Evolutionary conservation across 2,888 invertebrate genomes (phyloP).

Genomic region (Leucoptera coffeella): DNA sequence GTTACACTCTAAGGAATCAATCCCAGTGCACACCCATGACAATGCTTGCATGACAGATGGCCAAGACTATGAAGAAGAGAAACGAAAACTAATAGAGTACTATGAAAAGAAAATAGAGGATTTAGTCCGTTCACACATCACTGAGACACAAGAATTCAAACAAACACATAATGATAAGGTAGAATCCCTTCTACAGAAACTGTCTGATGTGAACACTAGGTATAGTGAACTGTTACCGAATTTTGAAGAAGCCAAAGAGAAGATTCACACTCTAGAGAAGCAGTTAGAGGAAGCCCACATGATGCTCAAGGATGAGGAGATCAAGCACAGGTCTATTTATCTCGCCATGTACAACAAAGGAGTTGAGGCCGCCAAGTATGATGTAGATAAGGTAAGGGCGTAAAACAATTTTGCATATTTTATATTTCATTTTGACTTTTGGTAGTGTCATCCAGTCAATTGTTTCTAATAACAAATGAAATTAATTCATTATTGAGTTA

Average conservation of each 20-base stretch:
- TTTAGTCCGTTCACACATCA: slow-evolving; percentile 53
- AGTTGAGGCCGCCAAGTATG: slow-evolving; percentile 70
- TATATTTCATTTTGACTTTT: too few species aligned
- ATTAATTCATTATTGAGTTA: too few species aligned
- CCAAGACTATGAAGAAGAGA: slow-evolving; percentile 57
- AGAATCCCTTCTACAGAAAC: slow-evolving; percentile 63
- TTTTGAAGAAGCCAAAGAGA: slow-evolving; percentile 67
- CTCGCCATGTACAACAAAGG: slow-evolving; percentile 80
- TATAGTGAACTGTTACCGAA: slow-evolving; percentile 73
- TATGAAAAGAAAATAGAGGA: slow-evolving; percentile 74
- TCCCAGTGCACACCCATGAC: slow-evolving; percentile 49
- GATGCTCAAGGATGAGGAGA: slow-evolving; percentile 65
- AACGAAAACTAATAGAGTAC: slow-evolving; percentile 60
- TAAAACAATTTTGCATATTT: too few species aligned
- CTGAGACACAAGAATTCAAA: slow-evolving; percentile 69
- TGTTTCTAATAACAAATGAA: too few species aligned
- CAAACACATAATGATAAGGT: slow-evolving; percentile 75
- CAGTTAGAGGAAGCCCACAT: slow-evolving; percentile 65
- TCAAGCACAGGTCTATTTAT: slow-evolving; percentile 68
- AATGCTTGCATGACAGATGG: slow-evolving; percentile 45
- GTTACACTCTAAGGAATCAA: slow-evolving; percentile 71
- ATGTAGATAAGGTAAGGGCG: slow-evolving; percentile 69
- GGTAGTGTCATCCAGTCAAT: too few species aligned
- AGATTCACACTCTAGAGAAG: slow-evolving; percentile 63
- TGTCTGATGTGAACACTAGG: slow-evolving; percentile 68